Base-by-base conservation (phyloP, 2,113 vertebrate genomes). In the Rhombomys opimus region DNA sequence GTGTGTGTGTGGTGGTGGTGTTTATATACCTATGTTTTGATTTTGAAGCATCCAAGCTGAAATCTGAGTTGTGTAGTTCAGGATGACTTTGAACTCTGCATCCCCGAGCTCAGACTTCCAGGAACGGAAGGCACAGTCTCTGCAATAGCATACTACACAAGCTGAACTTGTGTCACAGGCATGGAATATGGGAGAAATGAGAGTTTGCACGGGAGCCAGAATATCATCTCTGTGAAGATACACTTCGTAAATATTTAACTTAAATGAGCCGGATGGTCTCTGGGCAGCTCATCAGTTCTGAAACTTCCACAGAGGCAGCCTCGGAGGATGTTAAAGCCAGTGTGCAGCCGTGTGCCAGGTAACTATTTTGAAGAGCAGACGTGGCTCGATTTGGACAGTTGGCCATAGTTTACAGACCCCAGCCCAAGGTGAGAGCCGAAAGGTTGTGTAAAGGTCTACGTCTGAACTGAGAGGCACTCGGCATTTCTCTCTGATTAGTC, bases 311-410 rank as follows among this genome's bases (percentile, higher is more conserved):
- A 52, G 84, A 85, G 46, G 27, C 27, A 86, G 57, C 25, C n/a
- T 86, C 27, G 54, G 38, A 85, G 12, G 50, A 77, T 57, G 81
- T 12, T 89, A 38, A 94, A 70, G 38, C 27, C 82, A 75, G 18
- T 84, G 14, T 17, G 38, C 63, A 11, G 11, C 38, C 73, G 0
- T 86, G 30, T 81, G n/a, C 10, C 38, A 81, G 32, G 11, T 68
- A 97, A 85, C 35, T 88, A 57, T 22, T 70, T 46, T 52, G 13
- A 86, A 77, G 90, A 94, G n/a, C 9, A 57, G 38, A 65, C 46
- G 8, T 91, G n/a, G 8, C 27, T 87, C 35, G 5, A 92, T 87
- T 85, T 92, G 67, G 30, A 13, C n/a, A 94, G 35, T 7, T 2
- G 22, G 13, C n/a, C 41, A 68, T 27, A 76, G 52, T 70, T 87